phyloP scores from a whole-genome alignment of 2,888 invertebrate genomes.

The Keiferia lycopersicella region DNA sequence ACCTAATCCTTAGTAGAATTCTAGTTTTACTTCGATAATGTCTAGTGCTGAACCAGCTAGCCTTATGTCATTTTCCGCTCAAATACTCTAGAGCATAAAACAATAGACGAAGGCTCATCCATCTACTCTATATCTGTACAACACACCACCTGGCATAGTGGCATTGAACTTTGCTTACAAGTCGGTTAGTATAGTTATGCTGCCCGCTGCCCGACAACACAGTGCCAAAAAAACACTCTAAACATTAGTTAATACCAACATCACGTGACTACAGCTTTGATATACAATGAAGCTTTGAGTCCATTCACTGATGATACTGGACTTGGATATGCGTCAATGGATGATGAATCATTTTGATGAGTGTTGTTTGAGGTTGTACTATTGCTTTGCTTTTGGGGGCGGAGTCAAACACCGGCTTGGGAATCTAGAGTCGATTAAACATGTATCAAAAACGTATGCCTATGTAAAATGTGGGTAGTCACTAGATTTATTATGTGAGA shows the following conservation, averaged over 20 bases:
- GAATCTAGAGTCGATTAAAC: background rate
- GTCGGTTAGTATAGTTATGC: slow-evolving; percentile 41
- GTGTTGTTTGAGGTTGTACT: background rate
- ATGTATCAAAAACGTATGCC: slow-evolving; percentile 4
- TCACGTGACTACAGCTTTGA: background rate
- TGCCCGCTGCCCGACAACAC: slow-evolving; percentile 36
- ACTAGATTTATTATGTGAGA: slow-evolving; percentile 25
- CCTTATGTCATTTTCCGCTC: no score
- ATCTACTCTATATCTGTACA: slow-evolving; percentile 41
- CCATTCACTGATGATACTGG: background rate
- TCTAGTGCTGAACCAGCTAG: no score
- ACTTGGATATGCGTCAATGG: background rate
- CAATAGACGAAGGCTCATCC: slow-evolving; percentile 38
- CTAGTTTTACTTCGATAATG: no score
- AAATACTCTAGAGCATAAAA: no score
- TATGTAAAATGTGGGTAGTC: background rate
- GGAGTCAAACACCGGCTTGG: background rate
- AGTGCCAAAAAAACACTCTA: slow-evolving; percentile 54
- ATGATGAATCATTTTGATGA: background rate
- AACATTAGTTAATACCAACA: slow-evolving; percentile 19
- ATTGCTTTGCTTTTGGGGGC: background rate
- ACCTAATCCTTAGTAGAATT: no score
- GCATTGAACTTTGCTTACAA: slow-evolving; percentile 57
- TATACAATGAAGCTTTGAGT: background rate
- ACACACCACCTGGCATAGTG: slow-evolving; percentile 63